Evolutionary conservation across 2,888 invertebrate genomes (phyloP), one percentile per base, ranked within the genome.

Genomic region (Parnassius apollo): DNA sequence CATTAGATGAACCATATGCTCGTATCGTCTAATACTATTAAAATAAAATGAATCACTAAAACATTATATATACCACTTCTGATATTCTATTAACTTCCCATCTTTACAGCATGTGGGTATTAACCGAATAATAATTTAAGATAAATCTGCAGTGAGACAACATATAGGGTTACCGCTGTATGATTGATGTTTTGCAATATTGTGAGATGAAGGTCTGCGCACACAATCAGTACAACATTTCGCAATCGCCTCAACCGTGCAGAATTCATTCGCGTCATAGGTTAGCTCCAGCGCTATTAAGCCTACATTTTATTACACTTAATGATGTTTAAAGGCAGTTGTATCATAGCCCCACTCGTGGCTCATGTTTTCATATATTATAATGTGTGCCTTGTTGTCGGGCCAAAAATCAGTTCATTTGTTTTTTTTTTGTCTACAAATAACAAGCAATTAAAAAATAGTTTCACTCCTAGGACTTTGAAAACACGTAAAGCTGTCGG

Each of bases 301-400:
- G 51, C 49, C 42, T 45, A 61, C 60, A 61, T 55, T 61, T 61
- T 61, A 57, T 61, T 56, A 57, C 61, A 61, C 51, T 61, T 61
- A 51, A 56, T 61, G 55, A 56, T 56, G 22, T 42, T 55, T 60
- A 54, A 60, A 54, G 48, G 18, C 42, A 49, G 49, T 35, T 54
- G 55, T 60, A 60, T 49, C 54, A 48, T 48, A 49, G 48, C 13
- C 12, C 4, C 25, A 54, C 54, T 60, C 54, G 54, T 42, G 18
- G 49, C 35, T 35, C 1, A 35, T 35, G 35, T 35, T 35, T 35
- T 35, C 35, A 35, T 35, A 35, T 35, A 35, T 35, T 35, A 35
- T 35, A 4, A 35, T 35, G 7, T 35, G 4, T 35, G 35, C 35
- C 35, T 2, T 25, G 25, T 7, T 7, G 35, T 35, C 25, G 25